A percentile compares a stretch with the other conserved stretches of the same genome.
These are phyloP conservation scores for Burhinus oedicnemus DNA, from an alignment of 2,113 vertebrate species.

Conservation along the genomic window DNA sequence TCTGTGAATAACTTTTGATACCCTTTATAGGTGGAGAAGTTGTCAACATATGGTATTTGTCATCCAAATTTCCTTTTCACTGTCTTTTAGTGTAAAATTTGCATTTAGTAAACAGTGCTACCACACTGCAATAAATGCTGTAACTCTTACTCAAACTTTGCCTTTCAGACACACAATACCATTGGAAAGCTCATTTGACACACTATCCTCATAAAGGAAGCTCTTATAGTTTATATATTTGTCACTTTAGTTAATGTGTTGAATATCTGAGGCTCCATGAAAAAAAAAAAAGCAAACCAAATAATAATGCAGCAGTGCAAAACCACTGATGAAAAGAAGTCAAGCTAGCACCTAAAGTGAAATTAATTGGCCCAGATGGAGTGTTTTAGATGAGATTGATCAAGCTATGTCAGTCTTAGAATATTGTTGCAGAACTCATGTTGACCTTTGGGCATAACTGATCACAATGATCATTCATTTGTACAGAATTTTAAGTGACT, in stretches of 20 bases:
- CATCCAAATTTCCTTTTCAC: neutral
- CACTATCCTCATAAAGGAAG: neutral
- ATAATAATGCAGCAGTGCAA: neutral
- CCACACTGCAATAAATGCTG: neutral
- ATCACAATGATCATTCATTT: neutral
- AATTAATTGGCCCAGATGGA: neutral
- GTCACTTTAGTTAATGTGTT: neutral
- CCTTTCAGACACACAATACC: neutral
- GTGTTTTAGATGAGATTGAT: neutral
- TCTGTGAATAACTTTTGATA: neutral
- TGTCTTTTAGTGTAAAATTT: neutral
- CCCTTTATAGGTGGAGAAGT: neutral
- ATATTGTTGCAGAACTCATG: neutral
- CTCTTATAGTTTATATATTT: neutral
- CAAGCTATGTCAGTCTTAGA: slow-evolving; percentile 9
- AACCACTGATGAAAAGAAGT: neutral
- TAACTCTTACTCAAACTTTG: neutral
- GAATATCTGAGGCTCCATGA: neutral
- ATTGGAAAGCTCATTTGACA: neutral
- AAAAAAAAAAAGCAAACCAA: neutral
- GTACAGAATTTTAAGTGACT: neutral
- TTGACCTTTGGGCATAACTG: slow-evolving; percentile 13
- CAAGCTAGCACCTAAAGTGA: neutral
- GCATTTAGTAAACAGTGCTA: neutral
- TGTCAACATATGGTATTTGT: neutral